Conservation (phyloP, 2,113 vertebrate species). For the Ceratotherium simum region DNA sequence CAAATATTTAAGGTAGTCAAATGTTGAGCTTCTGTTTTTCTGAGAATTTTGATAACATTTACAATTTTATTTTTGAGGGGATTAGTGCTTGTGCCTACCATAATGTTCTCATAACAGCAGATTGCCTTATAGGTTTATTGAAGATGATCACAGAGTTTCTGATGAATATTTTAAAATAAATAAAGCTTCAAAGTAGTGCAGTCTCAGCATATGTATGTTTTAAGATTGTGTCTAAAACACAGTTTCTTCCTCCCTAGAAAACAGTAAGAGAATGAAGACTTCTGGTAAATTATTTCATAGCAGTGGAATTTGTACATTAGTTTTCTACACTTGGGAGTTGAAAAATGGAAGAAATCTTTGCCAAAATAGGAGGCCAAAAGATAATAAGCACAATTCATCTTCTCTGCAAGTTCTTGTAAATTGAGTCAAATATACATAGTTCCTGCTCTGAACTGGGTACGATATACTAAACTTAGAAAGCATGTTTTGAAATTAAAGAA, state of each 20-base stretch:
- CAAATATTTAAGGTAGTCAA: not conserved
- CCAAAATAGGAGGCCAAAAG: conserved; percentile 32
- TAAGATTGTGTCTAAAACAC: conserved; percentile 20
- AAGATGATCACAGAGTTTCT: conserved; percentile 29
- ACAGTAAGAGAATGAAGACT: conserved; percentile 39
- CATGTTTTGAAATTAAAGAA: not conserved
- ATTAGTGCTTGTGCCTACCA: not conserved
- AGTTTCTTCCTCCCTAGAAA: conserved; percentile 60
- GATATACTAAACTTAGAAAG: not conserved
- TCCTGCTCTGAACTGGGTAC: not conserved
- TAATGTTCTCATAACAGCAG: not conserved
- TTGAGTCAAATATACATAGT: not conserved
- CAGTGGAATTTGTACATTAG: conserved; percentile 65
- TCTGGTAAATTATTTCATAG: conserved; percentile 69
- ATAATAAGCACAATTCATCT: conserved; percentile 57
- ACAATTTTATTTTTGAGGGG: conserved; percentile 34
- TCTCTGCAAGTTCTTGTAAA: conserved; percentile 57
- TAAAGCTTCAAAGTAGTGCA: not conserved
- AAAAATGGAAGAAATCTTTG: conserved; percentile 54
- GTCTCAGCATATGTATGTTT: not conserved
- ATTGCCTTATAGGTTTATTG: conserved; percentile 43
- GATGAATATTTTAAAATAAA: conserved; percentile 35
- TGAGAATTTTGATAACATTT: not conserved
- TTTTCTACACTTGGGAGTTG: conserved; percentile 55
- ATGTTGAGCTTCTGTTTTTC: conserved; percentile 30